A percentile compares a stretch with the other conserved stretches of the same genome.
phyloP scores from a whole-genome alignment of 2,888 invertebrate genomes.

The Dexiosoma caninum region DNA sequence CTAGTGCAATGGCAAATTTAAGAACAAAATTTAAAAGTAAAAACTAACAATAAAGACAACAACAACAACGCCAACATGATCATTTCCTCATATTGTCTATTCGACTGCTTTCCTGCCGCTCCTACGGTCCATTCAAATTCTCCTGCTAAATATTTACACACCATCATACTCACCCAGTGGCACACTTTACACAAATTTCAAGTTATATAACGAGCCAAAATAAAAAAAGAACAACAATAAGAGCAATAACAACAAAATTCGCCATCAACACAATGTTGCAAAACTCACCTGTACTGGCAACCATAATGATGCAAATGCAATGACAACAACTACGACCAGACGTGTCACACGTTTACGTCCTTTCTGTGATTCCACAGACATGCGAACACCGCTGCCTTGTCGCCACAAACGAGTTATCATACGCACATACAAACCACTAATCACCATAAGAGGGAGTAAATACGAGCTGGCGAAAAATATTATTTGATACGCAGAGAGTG shows the following conservation, averaged over 20 bases:
- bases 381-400: constrained; percentile 86
- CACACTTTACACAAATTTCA: background rate
- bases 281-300: constrained; percentile 89
- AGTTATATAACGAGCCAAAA: background rate
- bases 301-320: constrained; percentile 97
- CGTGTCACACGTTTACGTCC: constrained; percentile 93
- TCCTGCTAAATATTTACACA: constrained; percentile 34
- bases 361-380: constrained; percentile 85
- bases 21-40: background rate
- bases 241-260: too few species aligned
- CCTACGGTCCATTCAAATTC: constrained; percentile 1
- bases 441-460: constrained; percentile 89
- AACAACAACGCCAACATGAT: too few species aligned
- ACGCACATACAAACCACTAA: constrained; percentile 90
- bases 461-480: constrained; percentile 92
- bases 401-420: constrained; percentile 93
- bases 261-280: constrained; percentile 16
- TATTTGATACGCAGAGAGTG: constrained; percentile 80
- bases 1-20: background rate
- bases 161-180: background rate
- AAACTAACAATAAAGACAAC: constrained; percentile 15
- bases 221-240: too few species aligned
- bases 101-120: background rate
- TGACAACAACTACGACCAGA: constrained; percentile 93
- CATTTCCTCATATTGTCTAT: constrained; percentile 24